Evolutionary conservation across 2,797 vertebrate genomes (phyloP), one percentile per base, ranked within the genome.

Genomic region (Falco naumanni): DNA sequence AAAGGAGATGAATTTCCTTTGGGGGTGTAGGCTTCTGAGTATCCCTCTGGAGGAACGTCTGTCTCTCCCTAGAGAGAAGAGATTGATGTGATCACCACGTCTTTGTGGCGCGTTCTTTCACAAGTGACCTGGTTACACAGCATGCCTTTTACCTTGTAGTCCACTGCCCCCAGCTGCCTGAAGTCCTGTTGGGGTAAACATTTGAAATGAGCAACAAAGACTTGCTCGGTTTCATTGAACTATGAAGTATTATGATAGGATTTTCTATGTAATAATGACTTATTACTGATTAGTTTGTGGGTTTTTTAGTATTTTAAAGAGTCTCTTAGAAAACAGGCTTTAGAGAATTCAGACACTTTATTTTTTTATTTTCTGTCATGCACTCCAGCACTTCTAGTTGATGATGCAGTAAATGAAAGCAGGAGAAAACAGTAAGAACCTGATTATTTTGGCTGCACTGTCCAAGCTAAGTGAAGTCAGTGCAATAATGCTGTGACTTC

Each of bases 381-480:
- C 95, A 95, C 94, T 92, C 81, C 75, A 92, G 95, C 92, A 91
- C 96, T 92, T 95, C 74, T 90, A 54, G 45, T 88, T 90, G 77
- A 74, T 89, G 41, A 92, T 61, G n/a, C 54, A 93, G 94, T 90
- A 77, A 87, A 66, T 57, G 64, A 92, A 90, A 95, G 77, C 56
- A 84, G 57, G 43, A 88, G 45, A 72, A 82, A 71, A 56, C 41
- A 92, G 71, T 61, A 29, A 47, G 61, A 89, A 87, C 39, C 68
- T 89, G 64, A 45, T 90, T 83, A 29, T 66, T 64, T 83, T 57
- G 45, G 45, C 34, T 95, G 86, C 57, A 37, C 57, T 95, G 47
- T 90, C 45, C 41, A 47, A 78, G 74, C n/a, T 79, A 53, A 77
- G 26, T 57, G 50, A 95, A 94, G 51, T 77, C 90, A 89, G 79